Evolutionary conservation across 2,888 invertebrate genomes (phyloP).

Genomic region (Amiota minor): DNA sequence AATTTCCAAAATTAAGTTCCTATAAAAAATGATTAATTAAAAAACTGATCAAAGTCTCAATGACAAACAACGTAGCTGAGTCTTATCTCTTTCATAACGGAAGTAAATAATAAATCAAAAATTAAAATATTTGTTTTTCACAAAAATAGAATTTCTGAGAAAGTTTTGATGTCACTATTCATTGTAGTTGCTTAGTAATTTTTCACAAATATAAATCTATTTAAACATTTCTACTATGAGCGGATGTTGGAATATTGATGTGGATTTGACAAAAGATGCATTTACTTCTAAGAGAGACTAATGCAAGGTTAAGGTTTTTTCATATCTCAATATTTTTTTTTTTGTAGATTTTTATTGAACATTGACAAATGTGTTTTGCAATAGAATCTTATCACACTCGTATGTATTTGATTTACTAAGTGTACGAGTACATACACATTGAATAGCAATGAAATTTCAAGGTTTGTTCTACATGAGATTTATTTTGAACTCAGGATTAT

Average conservation of each 20-base stretch:
- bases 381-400: too few relatives aligned
- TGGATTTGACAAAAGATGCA: background rate
- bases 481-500: background rate
- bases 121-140: background rate
- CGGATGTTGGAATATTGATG: too few relatives aligned
- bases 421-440: background rate
- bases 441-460: slow-evolving; percentile 9
- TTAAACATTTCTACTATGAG: too few relatives aligned
- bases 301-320: slow-evolving; percentile 25
- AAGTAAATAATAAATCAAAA: slow-evolving; percentile 6
- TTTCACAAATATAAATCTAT: too few relatives aligned
- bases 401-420: too few relatives aligned
- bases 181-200: too few relatives aligned
- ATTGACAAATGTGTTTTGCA: slow-evolving; percentile 1
- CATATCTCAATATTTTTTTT: background rate
- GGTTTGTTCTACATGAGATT: background rate
- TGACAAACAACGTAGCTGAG: too few relatives aligned
- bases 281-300: background rate
- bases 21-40: too few relatives aligned
- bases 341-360: background rate
- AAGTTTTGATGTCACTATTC: background rate
- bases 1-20: too few relatives aligned
- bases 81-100: slow-evolving; percentile 4
- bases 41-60: too few relatives aligned
- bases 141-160: background rate